Base-by-base conservation (phyloP, 2,888 invertebrate species). In the Nemapogon koenigi region DNA sequence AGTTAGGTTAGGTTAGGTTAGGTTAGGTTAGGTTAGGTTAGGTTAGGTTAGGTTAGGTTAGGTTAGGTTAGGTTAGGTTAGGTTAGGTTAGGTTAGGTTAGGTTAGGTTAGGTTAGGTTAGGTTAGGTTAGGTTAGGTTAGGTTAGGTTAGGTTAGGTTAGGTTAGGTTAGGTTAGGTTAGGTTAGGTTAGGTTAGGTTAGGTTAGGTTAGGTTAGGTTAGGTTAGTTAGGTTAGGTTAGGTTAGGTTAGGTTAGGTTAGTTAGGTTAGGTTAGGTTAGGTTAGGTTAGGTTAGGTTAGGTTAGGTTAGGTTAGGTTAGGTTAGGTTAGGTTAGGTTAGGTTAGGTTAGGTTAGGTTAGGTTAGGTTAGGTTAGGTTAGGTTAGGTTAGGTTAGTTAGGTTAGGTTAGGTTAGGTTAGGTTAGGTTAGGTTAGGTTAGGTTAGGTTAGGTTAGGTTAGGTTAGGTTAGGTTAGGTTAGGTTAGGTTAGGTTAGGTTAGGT, bases 1-100 rank as follows among this genome's bases (percentile, higher is more conserved):
- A 46, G 46, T 46, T 46, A 46, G 44, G 45, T 46, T 47, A 46
- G 45, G 46, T 45, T 43, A 43, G 44, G 43, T 45, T 46, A 45
- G 43, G 41, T 41, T 10, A 45, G 44, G 15, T 46, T 46, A 39
- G 41, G 43, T 43, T 43, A 38, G 37, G 43, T 41, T 43, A 43
- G 41, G 45, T 40, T 45, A 41, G 41, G 45, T 41, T 44, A 41
- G 45, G 44, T 46, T 44, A 43, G 47, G 44, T 45, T 45, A 43
- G 45, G 41, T 40, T 45, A 42, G 43, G 43, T 44, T 45, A 43
- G 47, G 47, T 46, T 44, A 44, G 46, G 47, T 42, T 44, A 47
- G 47, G 47, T 46, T 47, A 47, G 46, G 45, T 45, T 46, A 46
- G 42, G 41, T 42, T 42, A 41, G 46, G 43, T 41, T 44, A 40